Evolutionary conservation across 2,113 vertebrate species (phyloP).

Genomic region (Cnemophilus loriae): DNA sequence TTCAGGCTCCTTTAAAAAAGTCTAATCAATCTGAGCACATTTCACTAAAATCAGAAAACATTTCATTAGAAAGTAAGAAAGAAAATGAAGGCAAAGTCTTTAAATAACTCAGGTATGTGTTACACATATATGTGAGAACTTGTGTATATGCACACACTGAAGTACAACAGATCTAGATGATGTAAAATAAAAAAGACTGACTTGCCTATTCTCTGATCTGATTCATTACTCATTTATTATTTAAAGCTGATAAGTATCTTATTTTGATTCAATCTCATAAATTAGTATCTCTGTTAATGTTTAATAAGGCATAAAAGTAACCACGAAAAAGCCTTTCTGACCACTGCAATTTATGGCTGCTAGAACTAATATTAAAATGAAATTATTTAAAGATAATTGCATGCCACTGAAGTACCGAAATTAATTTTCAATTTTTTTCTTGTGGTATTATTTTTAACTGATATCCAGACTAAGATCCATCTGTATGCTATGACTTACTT

Average conservation of each 20-base stretch:
- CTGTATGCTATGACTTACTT: neutral
- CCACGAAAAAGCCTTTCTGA: neutral
- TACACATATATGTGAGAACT: neutral
- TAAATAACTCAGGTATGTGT: neutral
- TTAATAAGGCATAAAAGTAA: neutral
- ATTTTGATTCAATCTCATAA: neutral
- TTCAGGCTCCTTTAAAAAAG: neutral
- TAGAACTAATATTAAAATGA: neutral
- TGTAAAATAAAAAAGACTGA: neutral
- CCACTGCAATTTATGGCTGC: neutral
- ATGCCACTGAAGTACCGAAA: neutral
- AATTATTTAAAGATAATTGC: neutral
- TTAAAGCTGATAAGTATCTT: neutral
- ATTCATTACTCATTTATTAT: neutral
- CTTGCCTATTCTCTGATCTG: neutral
- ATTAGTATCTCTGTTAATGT: neutral
- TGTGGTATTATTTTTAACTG: neutral
- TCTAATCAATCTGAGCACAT: neutral
- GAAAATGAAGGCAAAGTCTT: neutral
- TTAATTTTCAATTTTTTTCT: neutral
- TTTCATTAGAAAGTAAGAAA: neutral
- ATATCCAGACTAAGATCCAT: neutral
- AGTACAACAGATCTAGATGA: neutral
- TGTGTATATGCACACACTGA: fast-evolving
- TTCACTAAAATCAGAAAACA: neutral